phyloP scores from a whole-genome alignment of 2,113 vertebrate species.

The Psammodynastes pulverulentus region DNA sequence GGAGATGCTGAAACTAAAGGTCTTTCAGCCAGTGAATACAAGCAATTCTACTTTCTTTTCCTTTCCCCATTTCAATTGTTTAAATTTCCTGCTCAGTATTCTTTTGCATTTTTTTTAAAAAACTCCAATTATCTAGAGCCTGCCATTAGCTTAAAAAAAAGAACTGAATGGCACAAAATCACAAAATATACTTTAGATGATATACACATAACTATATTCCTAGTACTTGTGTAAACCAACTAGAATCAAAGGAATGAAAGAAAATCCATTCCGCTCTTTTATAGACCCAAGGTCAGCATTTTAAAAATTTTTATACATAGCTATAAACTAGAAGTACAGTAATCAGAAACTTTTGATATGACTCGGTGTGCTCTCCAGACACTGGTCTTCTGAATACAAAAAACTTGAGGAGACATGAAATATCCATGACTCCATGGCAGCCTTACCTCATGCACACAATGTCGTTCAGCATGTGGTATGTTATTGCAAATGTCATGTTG shows the following conservation, averaged over 20 bases:
- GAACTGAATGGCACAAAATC: neutral
- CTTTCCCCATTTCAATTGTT: neutral
- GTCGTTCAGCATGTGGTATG: neutral
- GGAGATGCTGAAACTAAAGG: neutral
- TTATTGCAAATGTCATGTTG: neutral
- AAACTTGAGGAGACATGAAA: neutral
- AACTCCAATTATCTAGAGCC: neutral
- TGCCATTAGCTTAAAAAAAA: neutral
- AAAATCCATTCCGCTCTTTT: neutral
- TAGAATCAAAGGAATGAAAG: neutral
- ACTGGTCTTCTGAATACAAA: neutral
- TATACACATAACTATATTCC: neutral
- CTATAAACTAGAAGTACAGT: neutral
- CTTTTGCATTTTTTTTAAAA: neutral
- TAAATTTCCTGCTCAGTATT: neutral
- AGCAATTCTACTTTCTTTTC: neutral
- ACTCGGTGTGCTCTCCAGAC: neutral
- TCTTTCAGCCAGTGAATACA: constrained; percentile 20
- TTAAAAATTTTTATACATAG: neutral
- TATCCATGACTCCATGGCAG: neutral
- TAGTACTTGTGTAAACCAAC: neutral
- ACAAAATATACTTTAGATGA: neutral
- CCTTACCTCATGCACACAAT: neutral
- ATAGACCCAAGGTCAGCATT: neutral
- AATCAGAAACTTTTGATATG: neutral